Evolutionary conservation across 2,888 invertebrate species (phyloP), one percentile per base, ranked within the genome.

Genomic region (Periphyllus acericola): DNA sequence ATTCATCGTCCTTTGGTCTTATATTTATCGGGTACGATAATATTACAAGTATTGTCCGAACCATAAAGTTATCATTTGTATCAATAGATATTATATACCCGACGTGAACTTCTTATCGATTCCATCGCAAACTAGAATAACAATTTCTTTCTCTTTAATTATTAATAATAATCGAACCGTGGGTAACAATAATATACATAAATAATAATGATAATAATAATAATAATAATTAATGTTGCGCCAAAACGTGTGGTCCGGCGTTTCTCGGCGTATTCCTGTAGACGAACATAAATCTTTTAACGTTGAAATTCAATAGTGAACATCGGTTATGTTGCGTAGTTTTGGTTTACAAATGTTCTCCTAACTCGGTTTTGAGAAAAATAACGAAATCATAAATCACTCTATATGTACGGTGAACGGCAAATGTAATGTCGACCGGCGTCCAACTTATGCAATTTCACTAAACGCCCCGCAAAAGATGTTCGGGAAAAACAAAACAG

Each of bases 331-430:
- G n/a, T 25, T 36, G 36, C 19, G n/a, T 9, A 36, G 72, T 72
- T 74, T n/a, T 3, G 25, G 68, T 71, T 81, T 52, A 9, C n/a
- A 72, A 72, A 83, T 75, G 75, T 60, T 84, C 76, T 76, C 9
- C 68, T 25, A 76, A 68, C 32, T 85, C n/a, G 76, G 46, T 85
- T 78, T 68, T 14, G 21, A 60, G 66, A 75, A 84, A 66, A 84
- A 66, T 46, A 76, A 84, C 34, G n/a, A 46, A 78, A 78, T 84
- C 66, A 34, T 85, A 78, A 78, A 85, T 85, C 78, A 85, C 66
- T 66, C 11, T 19, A 55, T n/a, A 46, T 25, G 34, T 60, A 40
- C 68, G 9, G 19, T n/a, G n/a, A 52, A 36, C 60, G 29, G 34
- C n/a, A 34, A 36, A 72, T 75, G 60, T 46, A 29, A 66, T 40